Conservation (phyloP, 2,113 vertebrate genomes). For the Pseudolaguvia tuberculata region DNA sequence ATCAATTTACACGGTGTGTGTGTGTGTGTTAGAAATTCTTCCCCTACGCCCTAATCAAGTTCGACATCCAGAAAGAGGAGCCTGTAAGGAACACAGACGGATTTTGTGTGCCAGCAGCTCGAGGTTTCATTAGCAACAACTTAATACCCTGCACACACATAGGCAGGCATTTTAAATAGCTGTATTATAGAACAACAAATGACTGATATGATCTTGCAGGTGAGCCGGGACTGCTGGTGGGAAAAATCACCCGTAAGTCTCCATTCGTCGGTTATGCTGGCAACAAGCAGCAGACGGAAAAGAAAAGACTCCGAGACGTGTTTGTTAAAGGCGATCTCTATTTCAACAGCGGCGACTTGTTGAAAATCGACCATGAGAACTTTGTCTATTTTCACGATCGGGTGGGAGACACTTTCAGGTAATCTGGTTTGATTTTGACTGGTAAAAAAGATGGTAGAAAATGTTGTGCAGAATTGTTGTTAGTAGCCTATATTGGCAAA, state of each 20-base stretch:
- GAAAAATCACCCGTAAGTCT: slow-evolving; percentile 69
- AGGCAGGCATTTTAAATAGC: background rate
- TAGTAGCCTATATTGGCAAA: too few species aligned
- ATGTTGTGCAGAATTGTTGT: background rate
- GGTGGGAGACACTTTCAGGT: slow-evolving; percentile 91
- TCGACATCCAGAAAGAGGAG: slow-evolving; percentile 72
- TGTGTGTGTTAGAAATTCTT: slow-evolving; percentile 61
- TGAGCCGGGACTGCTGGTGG: slow-evolving; percentile 79
- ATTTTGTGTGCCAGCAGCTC: slow-evolving; percentile 67
- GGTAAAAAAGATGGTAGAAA: background rate
- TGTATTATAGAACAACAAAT: background rate
- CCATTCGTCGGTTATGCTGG: slow-evolving; percentile 83
- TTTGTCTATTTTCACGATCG: slow-evolving; percentile 92
- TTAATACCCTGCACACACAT: background rate
- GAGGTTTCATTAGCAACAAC: slow-evolving; percentile 58
- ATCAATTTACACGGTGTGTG: background rate
- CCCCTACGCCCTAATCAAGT: slow-evolving; percentile 75
- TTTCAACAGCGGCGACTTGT: slow-evolving; percentile 77
- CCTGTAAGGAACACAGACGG: slow-evolving; percentile 72
- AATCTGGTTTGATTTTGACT: background rate
- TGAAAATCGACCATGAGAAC: slow-evolving; percentile 69
- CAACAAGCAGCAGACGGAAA: slow-evolving; percentile 75
- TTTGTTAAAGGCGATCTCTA: slow-evolving; percentile 82
- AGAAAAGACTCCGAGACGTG: slow-evolving; percentile 80
- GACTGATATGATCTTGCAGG: slow-evolving; percentile 60